Conservation (phyloP, 2,113 vertebrate genomes). For the Lanius ludovicianus region DNA sequence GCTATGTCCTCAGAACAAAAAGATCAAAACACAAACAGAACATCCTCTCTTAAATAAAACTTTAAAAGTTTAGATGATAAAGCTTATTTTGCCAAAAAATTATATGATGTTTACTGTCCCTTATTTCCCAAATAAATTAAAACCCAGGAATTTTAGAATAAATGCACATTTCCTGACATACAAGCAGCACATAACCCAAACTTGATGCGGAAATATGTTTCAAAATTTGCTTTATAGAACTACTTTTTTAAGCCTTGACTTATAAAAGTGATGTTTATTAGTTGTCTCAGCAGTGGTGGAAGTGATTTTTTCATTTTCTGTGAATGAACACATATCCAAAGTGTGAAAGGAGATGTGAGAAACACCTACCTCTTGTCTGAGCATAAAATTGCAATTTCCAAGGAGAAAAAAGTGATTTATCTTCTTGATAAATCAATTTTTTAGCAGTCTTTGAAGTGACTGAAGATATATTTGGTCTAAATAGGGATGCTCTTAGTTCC, state of each 20-base stretch:
- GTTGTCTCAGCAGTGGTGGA: background rate
- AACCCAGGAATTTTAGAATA: background rate
- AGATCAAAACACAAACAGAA: background rate
- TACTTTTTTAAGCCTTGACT: background rate
- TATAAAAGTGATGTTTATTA: background rate
- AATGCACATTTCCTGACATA: background rate
- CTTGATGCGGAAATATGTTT: background rate
- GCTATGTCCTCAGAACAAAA: background rate
- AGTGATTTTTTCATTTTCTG: background rate
- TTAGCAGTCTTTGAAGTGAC: background rate
- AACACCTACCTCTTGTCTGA: background rate
- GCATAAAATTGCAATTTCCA: background rate
- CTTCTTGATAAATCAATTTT: background rate
- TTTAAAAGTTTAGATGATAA: background rate
- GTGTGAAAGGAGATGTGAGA: background rate
- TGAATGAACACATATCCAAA: background rate
- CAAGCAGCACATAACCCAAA: background rate
- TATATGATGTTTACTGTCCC: background rate
- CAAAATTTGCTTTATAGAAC: background rate
- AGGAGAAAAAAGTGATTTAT: background rate
- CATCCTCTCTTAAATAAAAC: background rate
- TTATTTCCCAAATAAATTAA: background rate
- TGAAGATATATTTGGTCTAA: background rate
- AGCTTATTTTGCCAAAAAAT: background rate
- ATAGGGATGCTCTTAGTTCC: background rate